Base-by-base conservation (phyloP, 2,888 invertebrate genomes). In the Elegia similella region DNA sequence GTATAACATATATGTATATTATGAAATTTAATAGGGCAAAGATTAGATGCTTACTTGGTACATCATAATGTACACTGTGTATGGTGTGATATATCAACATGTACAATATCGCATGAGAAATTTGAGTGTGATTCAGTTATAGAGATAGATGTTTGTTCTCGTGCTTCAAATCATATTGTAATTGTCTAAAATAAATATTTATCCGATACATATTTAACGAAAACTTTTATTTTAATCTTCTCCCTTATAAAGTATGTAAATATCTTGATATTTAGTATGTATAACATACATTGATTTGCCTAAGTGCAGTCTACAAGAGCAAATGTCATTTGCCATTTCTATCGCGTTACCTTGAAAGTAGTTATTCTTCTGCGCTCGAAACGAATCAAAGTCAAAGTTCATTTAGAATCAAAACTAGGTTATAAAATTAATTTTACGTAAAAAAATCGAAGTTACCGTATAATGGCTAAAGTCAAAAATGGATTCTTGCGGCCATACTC, bases 181-280 rank as follows among this genome's bases (percentile, higher is more conserved):
- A 81, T 79, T 83, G 79, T 88, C 82, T 84, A 82, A 81, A 88
- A 86, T 90, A 89, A 86, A 90, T 87, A 88, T 89, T 86, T 90
- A 90, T 86, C 84, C 88, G 80, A 84, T 82, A 84, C 79, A 78
- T 82, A 75, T 63, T 63, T 69, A 74, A 70, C 64, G 64, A 60
- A 65, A 56, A 66, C 69, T 76, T 77, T 76, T 64, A 73, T 76
- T 48, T 48, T 30, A 15, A 48, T 23, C 12, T 46, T 46, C 6
- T n/a, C 38, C 10, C 34, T 8, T 32, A 8, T 8, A 32, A 32
- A 8, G 32, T 32, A 32, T 32, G 8, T 8, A 32, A 32, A 32
- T n/a, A n/a, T n/a, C n/a, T n/a, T n/a, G n/a, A n/a, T n/a, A n/a
- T n/a, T n/a, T n/a, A n/a, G n/a, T n/a, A n/a, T n/a, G n/a, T n/a